Evolutionary conservation across 2,888 invertebrate species (phyloP).

Genomic region (Eupithecia subfuscata): DNA sequence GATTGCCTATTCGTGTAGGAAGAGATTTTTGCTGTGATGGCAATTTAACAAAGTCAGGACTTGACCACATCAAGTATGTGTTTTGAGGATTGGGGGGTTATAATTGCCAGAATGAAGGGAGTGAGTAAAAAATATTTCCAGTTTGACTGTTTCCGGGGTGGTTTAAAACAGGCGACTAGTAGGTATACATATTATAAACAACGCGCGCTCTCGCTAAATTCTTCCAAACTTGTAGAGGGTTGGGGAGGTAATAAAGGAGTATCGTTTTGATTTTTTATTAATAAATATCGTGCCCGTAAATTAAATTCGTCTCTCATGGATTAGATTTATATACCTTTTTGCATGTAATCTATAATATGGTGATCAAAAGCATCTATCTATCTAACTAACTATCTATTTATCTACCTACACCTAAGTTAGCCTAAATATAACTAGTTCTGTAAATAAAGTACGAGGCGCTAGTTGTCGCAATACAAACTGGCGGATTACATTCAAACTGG

Average conservation of each 20-base stretch:
- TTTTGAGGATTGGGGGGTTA: background rate
- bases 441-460: background rate
- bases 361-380: conserved; percentile 1
- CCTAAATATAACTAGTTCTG: background rate
- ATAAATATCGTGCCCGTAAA: background rate
- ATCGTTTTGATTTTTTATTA: background rate
- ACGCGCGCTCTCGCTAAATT: background rate
- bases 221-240: background rate
- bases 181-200: background rate
- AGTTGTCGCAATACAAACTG: background rate
- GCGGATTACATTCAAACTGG: background rate
- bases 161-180: background rate
- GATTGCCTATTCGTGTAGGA: background rate
- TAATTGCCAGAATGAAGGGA: background rate
- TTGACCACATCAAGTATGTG: background rate
- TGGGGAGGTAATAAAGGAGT: background rate
- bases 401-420: background rate
- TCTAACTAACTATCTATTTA: background rate
- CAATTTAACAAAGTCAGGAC: background rate
- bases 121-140: background rate
- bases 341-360: background rate
- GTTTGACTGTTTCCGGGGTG: background rate
- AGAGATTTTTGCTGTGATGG: background rate
- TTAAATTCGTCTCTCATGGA: background rate
- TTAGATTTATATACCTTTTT: background rate